These are phyloP conservation scores for Actinemys pallida DNA, from an alignment of 2,113 vertebrate genomes.

Conservation along the genomic window DNA sequence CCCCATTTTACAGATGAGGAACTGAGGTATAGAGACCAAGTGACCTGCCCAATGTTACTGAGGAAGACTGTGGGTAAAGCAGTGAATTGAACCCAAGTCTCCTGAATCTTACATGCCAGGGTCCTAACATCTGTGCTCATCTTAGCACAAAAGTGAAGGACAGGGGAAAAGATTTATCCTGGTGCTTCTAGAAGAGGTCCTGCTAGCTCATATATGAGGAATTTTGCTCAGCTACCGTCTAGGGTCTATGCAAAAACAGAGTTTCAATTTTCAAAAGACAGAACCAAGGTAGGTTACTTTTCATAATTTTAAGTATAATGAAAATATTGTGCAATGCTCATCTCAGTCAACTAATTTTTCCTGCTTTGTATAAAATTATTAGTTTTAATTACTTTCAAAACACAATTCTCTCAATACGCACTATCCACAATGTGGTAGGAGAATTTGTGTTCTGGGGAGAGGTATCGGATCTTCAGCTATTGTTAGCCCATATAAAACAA, in stretches of 20 bases:
- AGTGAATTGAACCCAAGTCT: not conserved
- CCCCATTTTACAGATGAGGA: not conserved
- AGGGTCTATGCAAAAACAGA: not conserved
- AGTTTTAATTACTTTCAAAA: not conserved
- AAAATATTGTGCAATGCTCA: not conserved
- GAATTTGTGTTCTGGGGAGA: not conserved
- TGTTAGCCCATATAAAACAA: not conserved
- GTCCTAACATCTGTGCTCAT: not conserved
- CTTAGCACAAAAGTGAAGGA: not conserved
- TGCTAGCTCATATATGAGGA: not conserved
- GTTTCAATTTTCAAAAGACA: not conserved
- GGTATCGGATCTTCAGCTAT: not conserved
- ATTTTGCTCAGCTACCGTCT: not conserved
- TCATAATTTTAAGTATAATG: not conserved
- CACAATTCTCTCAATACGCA: not conserved
- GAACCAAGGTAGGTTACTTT: not conserved
- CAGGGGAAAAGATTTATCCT: not conserved
- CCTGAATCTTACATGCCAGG: not conserved
- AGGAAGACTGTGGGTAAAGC: not conserved
- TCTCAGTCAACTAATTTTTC: not conserved
- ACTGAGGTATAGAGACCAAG: not conserved
- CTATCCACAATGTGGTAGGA: no score
- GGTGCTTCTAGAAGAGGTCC: not conserved
- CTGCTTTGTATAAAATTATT: not conserved
- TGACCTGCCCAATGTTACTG: not conserved